Evolutionary conservation across 2,888 invertebrate genomes (phyloP).

Genomic region (Barypeithes pellucidus): DNA sequence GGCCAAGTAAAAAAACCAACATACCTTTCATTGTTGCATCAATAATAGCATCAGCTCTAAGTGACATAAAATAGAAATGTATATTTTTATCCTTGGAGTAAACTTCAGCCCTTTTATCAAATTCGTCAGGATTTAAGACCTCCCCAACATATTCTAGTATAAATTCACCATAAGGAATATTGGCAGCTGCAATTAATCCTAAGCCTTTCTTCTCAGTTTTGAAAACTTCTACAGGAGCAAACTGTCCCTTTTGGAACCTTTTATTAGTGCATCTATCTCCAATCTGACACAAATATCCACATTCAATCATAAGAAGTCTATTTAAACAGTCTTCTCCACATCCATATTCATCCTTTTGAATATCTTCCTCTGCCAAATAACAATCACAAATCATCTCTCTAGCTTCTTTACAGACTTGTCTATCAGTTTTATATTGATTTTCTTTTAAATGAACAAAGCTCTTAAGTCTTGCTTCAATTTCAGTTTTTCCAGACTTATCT

Average conservation of each 20-base stretch:
- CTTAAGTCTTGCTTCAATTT: conserved; percentile 77
- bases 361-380: conserved; percentile 89
- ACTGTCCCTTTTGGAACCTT: conserved; percentile 91
- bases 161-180: conserved; percentile 87
- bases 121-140: conserved; percentile 92
- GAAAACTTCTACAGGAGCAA: conserved; percentile 89
- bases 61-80: conserved; percentile 98
- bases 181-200: conserved; percentile 86
- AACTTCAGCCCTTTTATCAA: conserved; percentile 88
- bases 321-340: conserved; percentile 98
- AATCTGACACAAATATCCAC: conserved; percentile 92
- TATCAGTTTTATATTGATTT: conserved; percentile 88
- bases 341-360: conserved; percentile 86
- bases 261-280: conserved; percentile 95
- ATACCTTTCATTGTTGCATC: conserved; percentile 93
- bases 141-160: conserved; percentile 99
- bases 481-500: conserved; percentile 60
- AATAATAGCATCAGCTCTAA: conserved; percentile 93
- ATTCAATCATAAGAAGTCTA: conserved; percentile 98
- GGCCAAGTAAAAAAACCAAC: not conserved
- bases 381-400: conserved; percentile 97
- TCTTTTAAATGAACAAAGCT: conserved; percentile 88
- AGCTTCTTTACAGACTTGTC: conserved; percentile 91
- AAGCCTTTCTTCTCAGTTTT: conserved; percentile 96
- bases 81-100: conserved; percentile 92